Evolutionary conservation across 2,797 vertebrate genomes (phyloP), one percentile per base, ranked within the genome.

Genomic region (Leptatherina wallacei): DNA sequence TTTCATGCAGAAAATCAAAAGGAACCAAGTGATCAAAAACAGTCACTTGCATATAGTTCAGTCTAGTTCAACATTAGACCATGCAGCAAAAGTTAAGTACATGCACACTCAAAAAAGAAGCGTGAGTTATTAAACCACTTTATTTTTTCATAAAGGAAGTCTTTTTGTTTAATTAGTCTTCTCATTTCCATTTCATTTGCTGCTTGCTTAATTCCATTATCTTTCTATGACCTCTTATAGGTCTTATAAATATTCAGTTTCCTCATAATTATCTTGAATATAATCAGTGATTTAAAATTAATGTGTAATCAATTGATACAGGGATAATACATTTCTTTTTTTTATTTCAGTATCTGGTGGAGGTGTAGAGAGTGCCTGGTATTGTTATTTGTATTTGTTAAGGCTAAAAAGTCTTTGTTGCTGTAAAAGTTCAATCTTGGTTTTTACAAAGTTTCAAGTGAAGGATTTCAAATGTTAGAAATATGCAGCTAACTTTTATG

Each of bases 201-300:
- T 57, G 20, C 62, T 75, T 61, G 35, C 18, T 75, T 61, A 65
- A 65, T 65, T 61, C 44, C 35, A 69, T 42, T 63, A 55, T 71
- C 42, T 66, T 77, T 78, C 40, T 24, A 36, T 18, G n/a, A 69
- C n/a, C 76, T 77, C 70, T 85, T 88, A 52, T 71, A 66, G 65
- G 40, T 51, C 67, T 88, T 57, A 89, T 87, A 84, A 82, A 93
- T 91, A 87, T 91, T 89, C 83, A 88, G 52, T 68, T 71, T 30
- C 67, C 83, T 75, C 85, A 75, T 83, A 80, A 91, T 89, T 71
- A 89, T 85, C 81, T 78, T 80, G 74, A 91, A 88, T 84, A 81
- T 87, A 85, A 90, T 88, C 78, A 87, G 84, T 78, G 85, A 83
- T 91, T 86, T 69, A 72, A 75, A 38, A 76, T 75, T 90, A 57